A percentile compares a stretch with the other conserved stretches of the same genome.
Evolutionary conservation across 2,888 invertebrate genomes (phyloP).

Genomic region (Autographa gamma): DNA sequence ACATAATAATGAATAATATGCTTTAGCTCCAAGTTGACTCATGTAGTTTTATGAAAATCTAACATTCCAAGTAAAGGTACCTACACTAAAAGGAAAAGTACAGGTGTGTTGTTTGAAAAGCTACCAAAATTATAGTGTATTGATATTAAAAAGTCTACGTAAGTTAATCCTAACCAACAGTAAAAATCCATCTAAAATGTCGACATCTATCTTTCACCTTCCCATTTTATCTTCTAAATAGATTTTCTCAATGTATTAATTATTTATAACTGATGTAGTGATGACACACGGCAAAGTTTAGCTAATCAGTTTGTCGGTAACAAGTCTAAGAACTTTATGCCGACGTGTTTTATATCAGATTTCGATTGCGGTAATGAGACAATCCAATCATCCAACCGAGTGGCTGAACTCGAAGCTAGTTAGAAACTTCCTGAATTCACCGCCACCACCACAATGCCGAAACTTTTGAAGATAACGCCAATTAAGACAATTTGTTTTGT

Average conservation of each 20-base stretch:
- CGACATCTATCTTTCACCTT: too few relatives aligned
- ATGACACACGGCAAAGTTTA: too few relatives aligned
- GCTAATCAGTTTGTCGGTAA: neutral
- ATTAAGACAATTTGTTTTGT: neutral
- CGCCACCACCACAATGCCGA: neutral
- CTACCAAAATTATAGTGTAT: neutral
- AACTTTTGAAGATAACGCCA: neutral
- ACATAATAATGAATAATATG: neutral
- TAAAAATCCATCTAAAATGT: too few relatives aligned
- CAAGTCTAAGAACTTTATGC: neutral
- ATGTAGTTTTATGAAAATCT: too few relatives aligned
- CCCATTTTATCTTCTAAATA: too few relatives aligned
- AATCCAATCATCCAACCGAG: slow-evolving; percentile 1
- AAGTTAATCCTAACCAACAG: too few relatives aligned
- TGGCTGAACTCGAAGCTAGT: slow-evolving; percentile 1
- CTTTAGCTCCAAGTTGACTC: neutral
- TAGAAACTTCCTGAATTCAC: slow-evolving; percentile 4
- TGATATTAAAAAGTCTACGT: too few relatives aligned
- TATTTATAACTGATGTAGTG: too few relatives aligned
- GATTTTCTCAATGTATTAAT: too few relatives aligned
- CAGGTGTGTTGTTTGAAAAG: neutral
- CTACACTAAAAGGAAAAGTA: too few relatives aligned
- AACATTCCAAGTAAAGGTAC: too few relatives aligned
- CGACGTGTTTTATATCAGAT: neutral
- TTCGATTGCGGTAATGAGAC: slow-evolving; percentile 1